Base-by-base conservation (phyloP, 2,113 vertebrate genomes). In the Perca flavescens region DNA sequence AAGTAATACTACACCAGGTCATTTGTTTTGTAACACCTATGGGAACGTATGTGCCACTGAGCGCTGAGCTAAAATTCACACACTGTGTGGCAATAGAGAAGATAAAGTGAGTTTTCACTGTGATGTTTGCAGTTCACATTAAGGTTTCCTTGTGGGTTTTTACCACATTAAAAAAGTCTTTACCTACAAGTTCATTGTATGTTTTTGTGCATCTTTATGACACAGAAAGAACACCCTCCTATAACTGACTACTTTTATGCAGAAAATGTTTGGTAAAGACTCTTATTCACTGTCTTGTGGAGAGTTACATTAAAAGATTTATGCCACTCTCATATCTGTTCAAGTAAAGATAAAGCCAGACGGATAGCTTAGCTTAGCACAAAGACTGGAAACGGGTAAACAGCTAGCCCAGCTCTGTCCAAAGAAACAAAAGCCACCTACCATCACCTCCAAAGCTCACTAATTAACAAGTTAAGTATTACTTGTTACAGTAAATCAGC, bases 21-120 rank as follows among this genome's bases (percentile, higher is more conserved):
- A 86, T 88, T 88, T 89, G 83, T 80, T 83, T 71, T 84, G 64
- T 65, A 82, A 77, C 84, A 84, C 80, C 76, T 34, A 66, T 73
- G 75, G 86, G 80, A 80, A 43, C 19, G 1, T 60, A 46, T 21
- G 46, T 43, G 34, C 34, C 36, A 58, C 58, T n/a, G 67, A 87
- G 83, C 65, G 5, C 49, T 31, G 77, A 69, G 46, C 73, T 47
- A 13, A 83, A 62, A 77, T 58, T 34, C 84, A 68, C 67, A 76
- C 64, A 60, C 21, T 25, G 60, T 49, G 50, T 10, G 46, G 43
- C 5, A 21, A 56, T 28, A 47, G 21, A 74, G 62, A 52, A 19
- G 16, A 74, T 85, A 68, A 77, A 74, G 21, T 56, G 5, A 4
- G 21, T 40, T 69, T 76, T 85, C 31, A 69, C 17, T 73, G 69